A percentile compares a stretch with the other conserved stretches of the same genome.
Evolutionary conservation across 2,888 invertebrate genomes (phyloP).

Genomic region (Trichopria drosophilae): DNA sequence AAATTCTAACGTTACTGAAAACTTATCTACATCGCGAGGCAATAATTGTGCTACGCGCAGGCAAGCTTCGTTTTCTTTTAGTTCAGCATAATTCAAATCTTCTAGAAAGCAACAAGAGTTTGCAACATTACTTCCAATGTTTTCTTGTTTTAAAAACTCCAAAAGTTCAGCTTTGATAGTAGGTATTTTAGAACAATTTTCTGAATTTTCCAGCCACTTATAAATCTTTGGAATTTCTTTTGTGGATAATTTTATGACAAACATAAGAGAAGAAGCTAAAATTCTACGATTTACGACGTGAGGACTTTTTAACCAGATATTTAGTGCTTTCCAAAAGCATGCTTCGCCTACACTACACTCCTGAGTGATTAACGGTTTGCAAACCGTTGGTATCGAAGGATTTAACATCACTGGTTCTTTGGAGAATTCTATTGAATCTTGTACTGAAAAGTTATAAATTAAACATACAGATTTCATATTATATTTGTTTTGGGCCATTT

Average conservation of each 20-base stretch:
- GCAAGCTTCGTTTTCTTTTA: constrained; percentile 43
- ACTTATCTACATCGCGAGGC: constrained; percentile 53
- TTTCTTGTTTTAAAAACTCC: constrained; percentile 47
- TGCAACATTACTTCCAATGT: constrained; percentile 13
- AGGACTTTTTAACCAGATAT: constrained; percentile 68
- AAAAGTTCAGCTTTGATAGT: constrained; percentile 38
- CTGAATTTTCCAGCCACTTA: constrained; percentile 26
- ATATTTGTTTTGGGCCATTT: too few species aligned
- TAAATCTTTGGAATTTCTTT: constrained; percentile 20
- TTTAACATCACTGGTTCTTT: neutral
- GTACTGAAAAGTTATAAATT: constrained; percentile 16
- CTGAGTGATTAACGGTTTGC: constrained; percentile 32
- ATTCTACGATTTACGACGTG: constrained; percentile 75
- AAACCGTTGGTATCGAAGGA: constrained; percentile 38
- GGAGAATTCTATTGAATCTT: neutral
- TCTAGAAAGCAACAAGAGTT: constrained; percentile 28
- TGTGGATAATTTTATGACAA: constrained; percentile 31
- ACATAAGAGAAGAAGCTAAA: constrained; percentile 59
- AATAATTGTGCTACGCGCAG: constrained; percentile 58
- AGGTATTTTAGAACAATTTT: constrained; percentile 22
- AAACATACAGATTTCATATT: too few species aligned
- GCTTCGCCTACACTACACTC: constrained; percentile 45
- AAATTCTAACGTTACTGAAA: constrained; percentile 57
- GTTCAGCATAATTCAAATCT: constrained; percentile 22
- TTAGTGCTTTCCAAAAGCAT: constrained; percentile 68